These are phyloP conservation scores for Micoletzkya japonica DNA, from an alignment of 2,888 invertebrate species.

Conservation along the genomic window DNA sequence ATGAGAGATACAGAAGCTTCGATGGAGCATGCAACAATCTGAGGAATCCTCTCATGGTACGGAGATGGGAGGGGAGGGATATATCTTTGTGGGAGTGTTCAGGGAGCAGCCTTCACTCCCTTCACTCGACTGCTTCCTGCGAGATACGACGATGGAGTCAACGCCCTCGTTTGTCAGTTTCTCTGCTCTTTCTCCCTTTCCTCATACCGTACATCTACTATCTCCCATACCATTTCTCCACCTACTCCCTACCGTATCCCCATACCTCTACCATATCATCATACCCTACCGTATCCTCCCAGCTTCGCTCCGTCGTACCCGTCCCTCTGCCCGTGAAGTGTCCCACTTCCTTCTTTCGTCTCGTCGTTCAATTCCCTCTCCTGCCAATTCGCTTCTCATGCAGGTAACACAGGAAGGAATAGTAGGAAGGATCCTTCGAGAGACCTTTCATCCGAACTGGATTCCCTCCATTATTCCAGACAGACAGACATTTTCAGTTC, in stretches of 20 bases:
- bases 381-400: conserved; percentile 17
- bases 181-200: not conserved
- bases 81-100: conserved; percentile 68
- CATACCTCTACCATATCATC: conserved; percentile 34
- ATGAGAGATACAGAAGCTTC: conserved; percentile 75
- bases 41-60: conserved; percentile 63
- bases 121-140: conserved; percentile 52
- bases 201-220: not conserved
- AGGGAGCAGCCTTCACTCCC: conserved; percentile 88
- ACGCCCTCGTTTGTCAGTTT: conserved; percentile 51
- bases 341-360: conserved; percentile 59
- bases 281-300: conserved; percentile 47
- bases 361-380: conserved; percentile 28
- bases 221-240: not conserved
- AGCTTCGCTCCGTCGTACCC: conserved; percentile 37
- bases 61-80: not conserved
- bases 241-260: not conserved
- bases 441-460: conserved; percentile 42
- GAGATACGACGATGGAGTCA: conserved; percentile 60
- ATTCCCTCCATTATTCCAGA: not conserved
- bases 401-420: conserved; percentile 31
- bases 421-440: conserved; percentile 47
- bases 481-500: conserved; percentile 31
- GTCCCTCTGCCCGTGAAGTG: conserved; percentile 60
- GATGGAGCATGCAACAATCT: conserved; percentile 94